Evolutionary conservation across 2,888 invertebrate genomes (phyloP).

Genomic region (Drosophila histrio): DNA sequence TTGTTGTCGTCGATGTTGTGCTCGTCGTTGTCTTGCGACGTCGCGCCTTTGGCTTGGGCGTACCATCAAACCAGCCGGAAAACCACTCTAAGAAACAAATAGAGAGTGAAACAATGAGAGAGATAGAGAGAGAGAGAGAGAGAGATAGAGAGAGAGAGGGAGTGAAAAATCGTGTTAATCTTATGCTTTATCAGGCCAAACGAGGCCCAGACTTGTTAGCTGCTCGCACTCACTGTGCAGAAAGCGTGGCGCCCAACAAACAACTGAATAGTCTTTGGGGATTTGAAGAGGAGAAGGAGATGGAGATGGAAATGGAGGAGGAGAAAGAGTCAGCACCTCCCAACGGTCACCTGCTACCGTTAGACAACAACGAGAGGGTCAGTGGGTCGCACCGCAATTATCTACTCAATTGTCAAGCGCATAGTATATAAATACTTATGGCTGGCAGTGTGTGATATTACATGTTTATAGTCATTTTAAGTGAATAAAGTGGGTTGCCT

Average conservation of each 20-base stretch:
- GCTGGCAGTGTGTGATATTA: not conserved
- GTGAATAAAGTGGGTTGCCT: too few relatives aligned
- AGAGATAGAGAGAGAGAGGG: not conserved
- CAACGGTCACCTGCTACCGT: slow-evolving; percentile 20
- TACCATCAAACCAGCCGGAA: slow-evolving; percentile 85
- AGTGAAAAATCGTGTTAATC: slow-evolving; percentile 6
- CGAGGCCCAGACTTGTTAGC: not conserved
- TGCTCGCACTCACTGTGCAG: slow-evolving; percentile 35
- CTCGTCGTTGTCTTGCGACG: slow-evolving; percentile 72
- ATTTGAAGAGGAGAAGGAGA: not conserved
- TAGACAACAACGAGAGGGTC: slow-evolving; percentile 29
- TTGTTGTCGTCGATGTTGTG: slow-evolving; percentile 66
- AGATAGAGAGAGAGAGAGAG: not conserved
- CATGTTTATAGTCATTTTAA: too few relatives aligned
- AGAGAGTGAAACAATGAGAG: not conserved
- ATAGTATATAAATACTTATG: not conserved
- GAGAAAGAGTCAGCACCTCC: slow-evolving; percentile 4
- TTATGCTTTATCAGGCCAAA: not conserved
- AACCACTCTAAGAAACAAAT: slow-evolving; percentile 84
- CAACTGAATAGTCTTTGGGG: not conserved
- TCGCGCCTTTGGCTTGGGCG: slow-evolving; percentile 64
- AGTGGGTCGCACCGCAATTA: slow-evolving; percentile 36
- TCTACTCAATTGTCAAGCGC: not conserved
- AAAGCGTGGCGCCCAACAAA: slow-evolving; percentile 35
- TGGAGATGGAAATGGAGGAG: not conserved